These are phyloP conservation scores for Clinocottus analis DNA, from an alignment of 2,113 vertebrate species.

Conservation along the genomic window DNA sequence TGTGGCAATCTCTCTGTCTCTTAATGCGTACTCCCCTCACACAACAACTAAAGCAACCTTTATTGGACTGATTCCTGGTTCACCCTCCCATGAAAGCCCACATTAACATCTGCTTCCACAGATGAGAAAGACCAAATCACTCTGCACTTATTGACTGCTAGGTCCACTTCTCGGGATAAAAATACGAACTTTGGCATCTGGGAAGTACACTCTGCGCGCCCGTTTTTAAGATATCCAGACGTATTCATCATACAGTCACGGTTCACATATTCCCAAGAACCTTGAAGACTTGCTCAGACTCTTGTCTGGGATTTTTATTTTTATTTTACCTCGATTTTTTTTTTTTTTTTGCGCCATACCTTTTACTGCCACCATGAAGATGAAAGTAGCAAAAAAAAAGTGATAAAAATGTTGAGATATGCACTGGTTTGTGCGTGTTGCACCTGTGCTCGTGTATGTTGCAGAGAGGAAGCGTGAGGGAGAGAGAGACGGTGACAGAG, in stretches of 20 bases:
- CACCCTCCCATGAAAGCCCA: constrained; percentile 43
- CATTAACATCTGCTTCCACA: constrained; percentile 67
- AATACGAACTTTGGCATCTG: background rate
- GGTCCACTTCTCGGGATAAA: constrained; percentile 20
- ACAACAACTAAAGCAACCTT: constrained; percentile 27
- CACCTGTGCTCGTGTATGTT: constrained; percentile 39
- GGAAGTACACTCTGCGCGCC: background rate
- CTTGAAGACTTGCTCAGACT: too few relatives aligned
- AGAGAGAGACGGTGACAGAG: constrained; percentile 34
- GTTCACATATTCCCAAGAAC: constrained; percentile 22
- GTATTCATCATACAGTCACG: constrained; percentile 10
- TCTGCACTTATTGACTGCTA: constrained; percentile 42
- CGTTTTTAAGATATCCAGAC: constrained; percentile 1
- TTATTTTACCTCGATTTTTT: constrained; percentile 19
- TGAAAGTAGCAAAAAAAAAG: constrained; percentile 7
- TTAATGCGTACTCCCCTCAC: constrained; percentile 5
- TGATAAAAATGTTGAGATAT: constrained; percentile 37
- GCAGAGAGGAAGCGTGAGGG: constrained; percentile 6
- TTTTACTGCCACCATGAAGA: constrained; percentile 39
- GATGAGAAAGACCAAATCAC: constrained; percentile 61
- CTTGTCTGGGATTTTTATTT: too few relatives aligned
- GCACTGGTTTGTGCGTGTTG: constrained; percentile 35
- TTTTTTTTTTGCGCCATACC: background rate
- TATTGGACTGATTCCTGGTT: constrained; percentile 47
- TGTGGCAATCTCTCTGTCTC: constrained; percentile 7